Base-by-base conservation (phyloP, 64 coral and sea anemone genomes). In the Montipora sp. region DNA sequence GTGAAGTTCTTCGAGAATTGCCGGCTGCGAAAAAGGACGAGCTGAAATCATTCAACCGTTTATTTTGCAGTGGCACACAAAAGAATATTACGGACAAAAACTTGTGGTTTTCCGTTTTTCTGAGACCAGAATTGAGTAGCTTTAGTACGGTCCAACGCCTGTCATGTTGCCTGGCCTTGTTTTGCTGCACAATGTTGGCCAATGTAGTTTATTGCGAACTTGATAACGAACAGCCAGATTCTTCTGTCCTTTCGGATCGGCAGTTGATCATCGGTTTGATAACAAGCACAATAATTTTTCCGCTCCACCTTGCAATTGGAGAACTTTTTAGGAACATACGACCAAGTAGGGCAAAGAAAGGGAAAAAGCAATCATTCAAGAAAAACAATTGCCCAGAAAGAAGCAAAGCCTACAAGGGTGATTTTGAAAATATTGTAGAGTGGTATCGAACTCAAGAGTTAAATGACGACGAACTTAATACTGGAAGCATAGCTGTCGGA, bases 41-140 rank as follows among this genome's bases (percentile, higher is more conserved):
- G 4, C 46, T 97, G 44, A 60, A 83, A 51, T 36, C 93, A 0
- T 97, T 97, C 51, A 81, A 44, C 14, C 93, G 94, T 71, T 57
- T 97, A 47, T 97, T 97, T 78, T 48, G 68, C 20, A 83, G 80
- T 7, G 79, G 83, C 21, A 82, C 83, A 16, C 83, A 82, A 51
- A 93, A 70, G 1, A 80, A 94, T 69, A 18, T 97, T 5, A 79
- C 83, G 13, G 92, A 97, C 43, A 80, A 79, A 20, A 92, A 97
- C 59, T 59, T 97, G 46, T 97, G 95, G 95, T 63, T 97, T 76
- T 97, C 95, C 12, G 95, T 97, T 23, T 91, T 94, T 14, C 50
- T 71, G 12, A 90, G 78, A 18, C 95, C 95, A 63, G 15, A 68
- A 13, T 47, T 24, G 58, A 97, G 95, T 61, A 76, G 76, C 13